A percentile compares a stretch with the other conserved stretches of the same genome.
These are phyloP conservation scores for Heliocidaris tuberculata DNA, from an alignment of 35 echinoderm and acorn worm genomes.

Conservation along the genomic window DNA sequence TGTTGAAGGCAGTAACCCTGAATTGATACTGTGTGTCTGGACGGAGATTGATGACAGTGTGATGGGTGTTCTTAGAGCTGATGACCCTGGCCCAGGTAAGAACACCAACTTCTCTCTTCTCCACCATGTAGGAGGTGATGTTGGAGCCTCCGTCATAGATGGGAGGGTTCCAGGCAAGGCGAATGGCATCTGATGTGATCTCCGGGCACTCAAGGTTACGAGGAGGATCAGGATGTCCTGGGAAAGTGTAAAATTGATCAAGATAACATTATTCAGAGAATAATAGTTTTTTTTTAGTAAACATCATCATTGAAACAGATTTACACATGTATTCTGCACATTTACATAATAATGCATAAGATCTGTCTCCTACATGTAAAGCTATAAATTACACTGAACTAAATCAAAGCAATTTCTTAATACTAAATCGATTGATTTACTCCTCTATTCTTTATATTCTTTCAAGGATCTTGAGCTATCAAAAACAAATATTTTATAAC, in stretches of 20 bases:
- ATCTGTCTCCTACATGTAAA: too few species aligned
- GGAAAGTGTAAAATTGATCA: not conserved
- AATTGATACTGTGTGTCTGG: conserved; percentile 92
- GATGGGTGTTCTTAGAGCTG: conserved; percentile 77
- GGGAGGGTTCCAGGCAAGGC: conserved; percentile 93
- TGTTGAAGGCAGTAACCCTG: conserved; percentile 80
- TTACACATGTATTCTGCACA: too few species aligned
- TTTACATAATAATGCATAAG: too few species aligned
- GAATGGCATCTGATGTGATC: conserved; percentile 71
- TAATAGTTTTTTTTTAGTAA: too few species aligned
- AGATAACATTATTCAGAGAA: not conserved
- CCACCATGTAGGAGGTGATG: conserved; percentile 84
- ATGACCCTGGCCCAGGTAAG: conserved; percentile 75
- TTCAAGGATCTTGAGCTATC: too few species aligned
- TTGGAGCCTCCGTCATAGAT: conserved; percentile 80
- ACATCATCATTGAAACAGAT: too few species aligned
- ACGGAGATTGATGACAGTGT: conserved; percentile 75
- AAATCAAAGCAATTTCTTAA: too few species aligned
- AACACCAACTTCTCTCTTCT: conserved; percentile 70
- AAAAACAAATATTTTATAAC: too few species aligned
- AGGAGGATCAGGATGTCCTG: conserved; percentile 93
- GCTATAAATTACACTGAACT: too few species aligned
- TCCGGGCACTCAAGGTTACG: conserved; percentile 87
- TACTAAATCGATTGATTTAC: too few species aligned
- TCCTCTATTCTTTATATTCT: too few species aligned